Evolutionary conservation across 2,888 invertebrate genomes (phyloP), one percentile per base, ranked within the genome.

Genomic region (Unio delphinus): DNA sequence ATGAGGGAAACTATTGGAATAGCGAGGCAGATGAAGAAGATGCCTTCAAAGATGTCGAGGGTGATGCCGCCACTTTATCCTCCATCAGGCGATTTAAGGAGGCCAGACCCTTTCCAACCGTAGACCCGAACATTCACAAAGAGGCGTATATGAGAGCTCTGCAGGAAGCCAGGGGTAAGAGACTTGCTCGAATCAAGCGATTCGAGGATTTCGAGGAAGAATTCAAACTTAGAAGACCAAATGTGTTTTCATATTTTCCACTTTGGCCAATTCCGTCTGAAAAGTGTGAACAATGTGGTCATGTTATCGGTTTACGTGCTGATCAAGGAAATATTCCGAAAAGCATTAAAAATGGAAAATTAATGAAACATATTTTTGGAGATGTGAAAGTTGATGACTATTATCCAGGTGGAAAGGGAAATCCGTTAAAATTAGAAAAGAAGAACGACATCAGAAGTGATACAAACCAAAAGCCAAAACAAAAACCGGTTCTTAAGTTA

Each of bases 311-410:
- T 3, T 65, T 65, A 54, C 54, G 60, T 61, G 54, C 57, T 20
- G 55, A 70, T 26, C 62, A 23, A 7, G 20, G 58, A n/a, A 54
- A 23, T 30, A 61, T n/a, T 15, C 55, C 57, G 3, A 72, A 72
- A 61, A 72, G 72, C 59, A 72, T 74, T 61, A 81, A 76, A 61
- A 74, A 75, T 58, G 81, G 79, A 20, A 71, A 75, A 34, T 68
- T 68, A 18, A 78, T 81, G 76, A 74, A 76, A 65, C 81, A 81
- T 63, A 74, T 81, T n/a, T 75, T 81, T n/a, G 81, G 81, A 2
- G 76, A 78, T 58, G 65, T 79, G 8, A 72, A 75, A 20, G 62
- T 73, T 15, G 78, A 74, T 0, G 76, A 78, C 60, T 81, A 75
- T 63, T 78, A 79, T 62, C 73, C 76, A 5, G 66, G 72, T 7